Evolutionary conservation across 1,140 invertebrate genomes (phyloP), one percentile per base, ranked within the genome.

Genomic region (Macrotrachela quadricornifera): DNA sequence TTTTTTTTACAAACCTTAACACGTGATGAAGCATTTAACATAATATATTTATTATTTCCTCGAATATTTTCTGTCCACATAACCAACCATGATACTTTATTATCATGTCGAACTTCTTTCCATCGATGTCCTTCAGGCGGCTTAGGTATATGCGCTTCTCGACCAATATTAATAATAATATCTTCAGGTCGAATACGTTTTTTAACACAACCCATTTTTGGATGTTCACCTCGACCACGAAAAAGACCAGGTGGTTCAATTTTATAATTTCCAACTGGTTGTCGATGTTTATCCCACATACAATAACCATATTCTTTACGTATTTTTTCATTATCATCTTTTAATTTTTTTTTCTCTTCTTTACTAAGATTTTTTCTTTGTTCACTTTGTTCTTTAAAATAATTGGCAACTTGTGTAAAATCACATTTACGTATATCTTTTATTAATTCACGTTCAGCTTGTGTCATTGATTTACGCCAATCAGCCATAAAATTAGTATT

Each of bases 1-100:
- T 4, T 30, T 30, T 30, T 4, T 30, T 8, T 30, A 30, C 21
- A 30, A 30, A 30, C 21, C 21, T 99, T 99, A 14, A 99, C 72
- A 70, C 94, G 90, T n/a, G 90, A 96, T 51, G 87, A 88, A 36
- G 94, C 88, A 78, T 97, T 99, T 60, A 99, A 76, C 94, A 99
- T 99, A 37, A 99, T 82, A 72, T 99, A 99, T 71, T 99, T 99
- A 0, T 83, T 86, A 69, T 88, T 83, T 0, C 85, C 85, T 71
- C 77, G 70, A 47, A 99, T 85, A 74, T 97, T 99, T 72, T 99
- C 94, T 14, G 80, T 90, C 94, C 94, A 99, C 41, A 84, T 91
- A 12, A 85, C 87, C 41, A 99, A 71, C 94, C 94, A 99, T 10
- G 91, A 94, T 2, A 80, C 74, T 13, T 78, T 81, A 57, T 88